Evolutionary conservation across 1,140 invertebrate species (phyloP), one percentile per base, ranked within the genome.

Genomic region (Drosophila watanabei): DNA sequence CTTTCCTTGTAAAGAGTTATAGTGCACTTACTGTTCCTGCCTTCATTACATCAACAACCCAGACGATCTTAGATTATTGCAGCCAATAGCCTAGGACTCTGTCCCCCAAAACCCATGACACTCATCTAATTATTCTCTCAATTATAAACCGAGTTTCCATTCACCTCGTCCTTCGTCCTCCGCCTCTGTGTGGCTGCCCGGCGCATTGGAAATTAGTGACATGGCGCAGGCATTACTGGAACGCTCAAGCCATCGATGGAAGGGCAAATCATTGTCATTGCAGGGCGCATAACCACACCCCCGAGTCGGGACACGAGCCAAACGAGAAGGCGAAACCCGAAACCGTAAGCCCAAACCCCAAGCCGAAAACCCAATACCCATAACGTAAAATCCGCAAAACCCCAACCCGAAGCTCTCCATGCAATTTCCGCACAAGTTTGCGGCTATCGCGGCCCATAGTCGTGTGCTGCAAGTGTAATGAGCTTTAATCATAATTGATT

Each of bases 401-500:
- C 77, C 35, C 49, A 18, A 54, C 5, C 52, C 43, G 18, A 37
- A 49, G 16, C 39, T 9, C 57, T 52, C 60, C 75, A 73, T 71
- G 79, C 68, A 90, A 90, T 89, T 89, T 90, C 85, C 85, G 81
- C 60, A 69, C 73, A 69, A 89, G 78, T 79, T 90, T 88, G 81
- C 71, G 78, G 81, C 70, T 60, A 46, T 56, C 70, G 68, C 68
- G 77, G 37, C 30, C 45, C 57, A 48, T 49, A 58, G 39, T 51
- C 65, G 48, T 60, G 64, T 79, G 75, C 46, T 86, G 86, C 77
- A 82, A 79, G 45, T 71, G 66, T 90, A 86, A 90, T 90, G 86
- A 90, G 86, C 86, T 90, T 90, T 90, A 90, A 90, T 86, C 86
- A 90, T 90, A 90, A 90, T 90, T 90, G 86, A 90, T 90, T 90